A percentile compares a stretch with the other conserved stretches of the same genome.
These are phyloP conservation scores for Aurelia sp. DNA, from an alignment of 30 jellyfish, hydroid and myxozoan genomes.

Conservation along the genomic window DNA sequence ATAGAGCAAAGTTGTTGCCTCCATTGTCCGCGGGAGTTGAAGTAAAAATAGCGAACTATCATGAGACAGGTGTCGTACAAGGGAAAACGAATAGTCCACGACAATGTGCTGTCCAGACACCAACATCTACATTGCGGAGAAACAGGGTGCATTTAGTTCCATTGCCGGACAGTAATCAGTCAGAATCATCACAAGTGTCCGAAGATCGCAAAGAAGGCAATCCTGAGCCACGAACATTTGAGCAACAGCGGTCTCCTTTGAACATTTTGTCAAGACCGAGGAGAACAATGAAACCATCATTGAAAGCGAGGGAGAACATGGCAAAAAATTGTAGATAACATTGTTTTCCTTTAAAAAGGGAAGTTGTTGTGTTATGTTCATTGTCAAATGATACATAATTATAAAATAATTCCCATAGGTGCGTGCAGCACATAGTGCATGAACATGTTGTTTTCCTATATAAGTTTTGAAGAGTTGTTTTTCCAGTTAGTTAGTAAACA, in stretches of 20 bases:
- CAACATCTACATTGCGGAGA: constrained; percentile 5
- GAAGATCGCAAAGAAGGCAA: constrained; percentile 7
- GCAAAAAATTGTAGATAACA: background rate
- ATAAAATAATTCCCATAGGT: no score
- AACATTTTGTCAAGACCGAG: constrained; percentile 7
- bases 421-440: no score
- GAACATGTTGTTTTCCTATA: no score
- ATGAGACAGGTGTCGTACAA: constrained; percentile 7
- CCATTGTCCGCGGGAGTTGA: constrained; percentile 1
- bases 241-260: constrained; percentile 13
- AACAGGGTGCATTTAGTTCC: constrained; percentile 20
- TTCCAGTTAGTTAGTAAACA: no score
- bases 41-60: constrained; percentile 5
- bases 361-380: no score
- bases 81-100: constrained; percentile 6
- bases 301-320: background rate
- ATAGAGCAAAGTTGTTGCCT: constrained; percentile 22
- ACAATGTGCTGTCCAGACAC: background rate
- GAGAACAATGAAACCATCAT: constrained; percentile 18
- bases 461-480: no score
- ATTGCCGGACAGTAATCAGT: constrained; percentile 9
- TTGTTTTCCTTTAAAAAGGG: background rate
- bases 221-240: constrained; percentile 25
- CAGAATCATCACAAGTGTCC: constrained; percentile 1
- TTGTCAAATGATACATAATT: no score